Conservation (phyloP, 2,797 vertebrate species). For the Lutjanus campechanus region DNA sequence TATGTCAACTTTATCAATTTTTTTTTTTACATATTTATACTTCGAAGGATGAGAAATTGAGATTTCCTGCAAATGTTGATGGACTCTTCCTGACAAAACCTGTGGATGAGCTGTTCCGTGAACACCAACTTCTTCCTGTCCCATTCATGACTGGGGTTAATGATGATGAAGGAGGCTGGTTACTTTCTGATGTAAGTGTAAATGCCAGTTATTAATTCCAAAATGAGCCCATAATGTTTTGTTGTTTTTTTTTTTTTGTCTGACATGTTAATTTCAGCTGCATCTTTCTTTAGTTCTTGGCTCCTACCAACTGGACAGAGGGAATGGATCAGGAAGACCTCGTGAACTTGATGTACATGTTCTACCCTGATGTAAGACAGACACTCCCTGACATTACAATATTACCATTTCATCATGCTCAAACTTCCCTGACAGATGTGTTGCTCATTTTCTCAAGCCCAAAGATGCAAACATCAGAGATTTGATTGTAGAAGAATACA, state of each 20-base stretch:
- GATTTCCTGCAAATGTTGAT: conserved; percentile 50
- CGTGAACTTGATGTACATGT: neutral
- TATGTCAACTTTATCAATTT: neutral
- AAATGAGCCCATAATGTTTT: neutral
- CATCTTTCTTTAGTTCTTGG: conserved; percentile 58
- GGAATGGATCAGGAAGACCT: conserved; percentile 75
- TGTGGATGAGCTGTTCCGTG: conserved; percentile 61
- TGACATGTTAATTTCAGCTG: conserved; percentile 5
- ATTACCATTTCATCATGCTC: neutral
- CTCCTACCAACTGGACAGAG: conserved; percentile 77
- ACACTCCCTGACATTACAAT: neutral
- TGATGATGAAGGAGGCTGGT: conserved; percentile 79
- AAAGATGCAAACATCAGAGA: conserved; percentile 48
- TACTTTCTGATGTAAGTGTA: conserved; percentile 71
- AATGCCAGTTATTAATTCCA: neutral
- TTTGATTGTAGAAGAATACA: conserved; percentile 81
- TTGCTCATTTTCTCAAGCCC: conserved; percentile 56
- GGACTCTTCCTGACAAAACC: conserved; percentile 77
- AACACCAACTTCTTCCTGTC: conserved; percentile 72
- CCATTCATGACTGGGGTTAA: conserved; percentile 84
- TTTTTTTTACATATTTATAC: neutral
- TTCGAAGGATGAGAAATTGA: conserved; percentile 45
- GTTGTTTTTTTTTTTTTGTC: neutral
- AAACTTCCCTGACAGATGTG: conserved; percentile 17
- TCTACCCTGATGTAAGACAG: conserved; percentile 73